These are phyloP conservation scores for Sternarchorhynchus goeldii DNA, from an alignment of 2,797 vertebrate species.

Conservation along the genomic window DNA sequence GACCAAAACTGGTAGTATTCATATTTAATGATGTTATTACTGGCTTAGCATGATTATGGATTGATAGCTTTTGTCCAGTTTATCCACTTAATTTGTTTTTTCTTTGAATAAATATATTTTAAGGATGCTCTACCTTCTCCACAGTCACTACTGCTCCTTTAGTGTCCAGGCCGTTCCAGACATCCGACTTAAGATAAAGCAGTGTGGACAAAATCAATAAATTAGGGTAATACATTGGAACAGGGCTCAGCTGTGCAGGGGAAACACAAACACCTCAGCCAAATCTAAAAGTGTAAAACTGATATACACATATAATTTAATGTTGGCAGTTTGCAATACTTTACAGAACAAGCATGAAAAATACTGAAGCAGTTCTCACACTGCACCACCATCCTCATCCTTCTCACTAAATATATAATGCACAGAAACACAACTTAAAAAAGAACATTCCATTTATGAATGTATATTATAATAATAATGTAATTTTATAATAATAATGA, in stretches of 20 bases:
- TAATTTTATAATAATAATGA: background rate
- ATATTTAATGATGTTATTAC: too few relatives aligned
- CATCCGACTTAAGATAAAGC: background rate
- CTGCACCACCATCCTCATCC: background rate
- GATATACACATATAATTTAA: background rate
- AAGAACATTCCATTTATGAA: background rate
- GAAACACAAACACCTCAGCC: too few relatives aligned
- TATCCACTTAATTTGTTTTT: too few relatives aligned
- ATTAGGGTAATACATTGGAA: too few relatives aligned
- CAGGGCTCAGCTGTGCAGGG: too few relatives aligned
- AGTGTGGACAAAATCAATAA: background rate
- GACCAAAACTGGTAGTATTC: too few relatives aligned
- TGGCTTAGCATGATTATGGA: too few relatives aligned
- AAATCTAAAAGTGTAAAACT: too few relatives aligned
- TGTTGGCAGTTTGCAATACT: background rate
- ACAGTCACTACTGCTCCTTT: background rate
- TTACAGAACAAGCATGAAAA: background rate
- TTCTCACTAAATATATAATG: background rate
- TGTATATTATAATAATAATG: background rate
- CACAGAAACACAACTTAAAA: background rate
- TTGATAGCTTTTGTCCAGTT: too few relatives aligned
- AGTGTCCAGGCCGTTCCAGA: background rate
- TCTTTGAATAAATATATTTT: too few relatives aligned
- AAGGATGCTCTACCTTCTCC: background rate
- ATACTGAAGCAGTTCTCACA: background rate